phyloP scores from a whole-genome alignment of 2,888 invertebrate genomes.

The Sialis fuliginosa region DNA sequence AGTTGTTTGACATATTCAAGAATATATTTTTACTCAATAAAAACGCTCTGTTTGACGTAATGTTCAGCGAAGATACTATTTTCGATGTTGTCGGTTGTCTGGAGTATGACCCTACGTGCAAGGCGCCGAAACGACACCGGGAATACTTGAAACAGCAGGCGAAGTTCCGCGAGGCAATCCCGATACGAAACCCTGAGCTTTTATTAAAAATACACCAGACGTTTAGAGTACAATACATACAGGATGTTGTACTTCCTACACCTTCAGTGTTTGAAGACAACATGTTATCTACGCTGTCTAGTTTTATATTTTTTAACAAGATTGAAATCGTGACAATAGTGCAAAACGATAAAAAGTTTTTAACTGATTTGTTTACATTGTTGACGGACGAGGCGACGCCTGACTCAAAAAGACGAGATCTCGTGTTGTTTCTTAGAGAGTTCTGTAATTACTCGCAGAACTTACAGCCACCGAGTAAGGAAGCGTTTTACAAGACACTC shows the following conservation, averaged over 20 bases:
- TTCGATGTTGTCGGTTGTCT: constrained; percentile 97
- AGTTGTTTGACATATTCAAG: constrained; percentile 95
- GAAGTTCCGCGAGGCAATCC: constrained; percentile 83
- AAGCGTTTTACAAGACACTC: constrained; percentile 91
- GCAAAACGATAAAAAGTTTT: constrained; percentile 93
- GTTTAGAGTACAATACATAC: constrained; percentile 97
- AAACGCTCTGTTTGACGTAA: constrained; percentile 89
- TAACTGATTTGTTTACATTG: constrained; percentile 85
- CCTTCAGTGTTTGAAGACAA: constrained; percentile 99
- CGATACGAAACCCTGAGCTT: constrained; percentile 87
- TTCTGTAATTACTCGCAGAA: constrained; percentile 99
- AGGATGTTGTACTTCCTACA: constrained; percentile 95
- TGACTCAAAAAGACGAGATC: constrained; percentile 72
- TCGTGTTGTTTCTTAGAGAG: constrained; percentile 94
- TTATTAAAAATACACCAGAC: constrained; percentile 98
- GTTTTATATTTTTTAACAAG: constrained; percentile 99
- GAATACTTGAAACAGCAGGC: constrained; percentile 89
- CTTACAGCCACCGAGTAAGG: constrained; percentile 91
- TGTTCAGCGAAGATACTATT: constrained; percentile 93
- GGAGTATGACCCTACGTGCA: constrained; percentile 86
- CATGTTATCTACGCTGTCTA: constrained; percentile 89
- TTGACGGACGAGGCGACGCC: constrained; percentile 79
- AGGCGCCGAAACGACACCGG: constrained; percentile 80
- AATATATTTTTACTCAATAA: constrained; percentile 97
- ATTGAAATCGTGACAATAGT: constrained; percentile 97